Evolutionary conservation across 53 echinoderm and acorn worm species (phyloP).

Genomic region (Arbacia lixula): DNA sequence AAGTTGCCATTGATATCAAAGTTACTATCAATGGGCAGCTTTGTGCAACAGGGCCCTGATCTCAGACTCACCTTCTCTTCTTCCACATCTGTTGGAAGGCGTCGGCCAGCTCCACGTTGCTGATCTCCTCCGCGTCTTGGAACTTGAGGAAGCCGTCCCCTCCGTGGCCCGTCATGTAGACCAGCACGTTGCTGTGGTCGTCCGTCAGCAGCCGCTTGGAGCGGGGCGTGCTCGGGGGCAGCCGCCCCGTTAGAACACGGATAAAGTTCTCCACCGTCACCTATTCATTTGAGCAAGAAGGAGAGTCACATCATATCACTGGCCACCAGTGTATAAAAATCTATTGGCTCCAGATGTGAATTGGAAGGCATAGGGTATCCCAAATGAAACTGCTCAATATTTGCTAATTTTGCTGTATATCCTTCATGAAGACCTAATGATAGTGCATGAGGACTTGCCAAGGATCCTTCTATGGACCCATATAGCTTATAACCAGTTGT

Average conservation of each 20-base stretch:
- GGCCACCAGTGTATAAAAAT: too few species aligned
- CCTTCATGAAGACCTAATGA: too few species aligned
- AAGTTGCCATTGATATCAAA: too few species aligned
- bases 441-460: too few species aligned
- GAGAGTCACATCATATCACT: not conserved
- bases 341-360: too few species aligned
- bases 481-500: too few species aligned
- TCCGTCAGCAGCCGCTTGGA: constrained; percentile 95
- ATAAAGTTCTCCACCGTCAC: constrained; percentile 97
- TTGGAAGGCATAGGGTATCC: too few species aligned
- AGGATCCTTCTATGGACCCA: too few species aligned
- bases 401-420: too few species aligned
- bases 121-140: constrained; percentile 95
- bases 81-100: constrained; percentile 99
- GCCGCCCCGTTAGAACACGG: constrained; percentile 88
- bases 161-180: constrained; percentile 98
- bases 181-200: constrained; percentile 92
- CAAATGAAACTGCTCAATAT: too few species aligned
- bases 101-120: constrained; percentile 90
- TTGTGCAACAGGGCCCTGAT: too few species aligned
- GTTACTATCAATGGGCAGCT: too few species aligned
- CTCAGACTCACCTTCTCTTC: constrained; percentile 78
- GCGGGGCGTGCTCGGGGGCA: constrained; percentile 85
- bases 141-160: constrained; percentile 95
- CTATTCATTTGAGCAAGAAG: constrained; percentile 27